A percentile compares a stretch with the other conserved stretches of the same genome.
phyloP scores from a whole-genome alignment of 2,113 vertebrate genomes.

The Gymnorhina tibicen region DNA sequence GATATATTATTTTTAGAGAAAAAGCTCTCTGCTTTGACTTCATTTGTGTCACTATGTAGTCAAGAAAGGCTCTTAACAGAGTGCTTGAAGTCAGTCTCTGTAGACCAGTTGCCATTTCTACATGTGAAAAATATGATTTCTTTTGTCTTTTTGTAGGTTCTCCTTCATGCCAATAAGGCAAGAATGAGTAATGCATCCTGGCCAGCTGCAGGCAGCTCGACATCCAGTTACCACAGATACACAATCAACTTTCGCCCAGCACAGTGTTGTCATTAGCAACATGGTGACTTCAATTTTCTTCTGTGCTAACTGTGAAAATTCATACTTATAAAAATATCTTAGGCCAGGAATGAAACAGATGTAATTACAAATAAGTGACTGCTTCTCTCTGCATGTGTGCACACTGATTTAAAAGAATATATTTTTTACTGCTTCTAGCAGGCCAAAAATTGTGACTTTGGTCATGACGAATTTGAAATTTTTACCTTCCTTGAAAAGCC shows the following conservation, averaged over 20 bases:
- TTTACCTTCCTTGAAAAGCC: background rate
- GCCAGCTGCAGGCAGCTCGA: background rate
- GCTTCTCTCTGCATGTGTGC: background rate
- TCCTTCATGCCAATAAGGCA: accelerated
- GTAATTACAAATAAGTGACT: background rate
- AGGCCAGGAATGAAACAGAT: background rate
- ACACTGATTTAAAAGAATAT: background rate
- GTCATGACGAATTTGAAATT: background rate
- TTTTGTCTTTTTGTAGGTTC: background rate
- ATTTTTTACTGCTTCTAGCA: background rate
- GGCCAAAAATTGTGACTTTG: background rate
- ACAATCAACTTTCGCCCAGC: background rate
- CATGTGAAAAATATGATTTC: background rate
- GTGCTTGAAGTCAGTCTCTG: background rate
- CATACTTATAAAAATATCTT: background rate
- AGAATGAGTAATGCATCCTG: background rate
- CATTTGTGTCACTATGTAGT: background rate
- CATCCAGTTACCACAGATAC: background rate
- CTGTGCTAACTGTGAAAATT: background rate
- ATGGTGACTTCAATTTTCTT: background rate
- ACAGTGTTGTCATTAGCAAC: background rate
- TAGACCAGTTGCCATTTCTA: background rate
- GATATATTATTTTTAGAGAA: background rate
- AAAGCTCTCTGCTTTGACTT: background rate
- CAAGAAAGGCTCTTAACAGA: background rate